These are phyloP conservation scores for Acropternis orthonyx DNA, from an alignment of 2,797 vertebrate genomes.

Conservation along the genomic window DNA sequence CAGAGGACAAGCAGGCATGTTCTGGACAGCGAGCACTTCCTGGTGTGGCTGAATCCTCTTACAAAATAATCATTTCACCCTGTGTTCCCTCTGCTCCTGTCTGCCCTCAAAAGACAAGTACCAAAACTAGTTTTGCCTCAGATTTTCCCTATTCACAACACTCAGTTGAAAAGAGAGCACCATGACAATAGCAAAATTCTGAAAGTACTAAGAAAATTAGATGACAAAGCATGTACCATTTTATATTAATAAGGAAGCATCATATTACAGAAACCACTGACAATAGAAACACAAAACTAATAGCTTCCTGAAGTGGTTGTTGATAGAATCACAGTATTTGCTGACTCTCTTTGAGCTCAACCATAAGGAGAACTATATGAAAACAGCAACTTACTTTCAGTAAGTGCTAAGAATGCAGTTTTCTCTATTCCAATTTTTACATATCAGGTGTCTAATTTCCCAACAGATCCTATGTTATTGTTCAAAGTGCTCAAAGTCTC, in stretches of 20 bases:
- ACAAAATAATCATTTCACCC: conserved; percentile 9
- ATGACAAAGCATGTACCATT: not conserved
- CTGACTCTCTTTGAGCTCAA: not conserved
- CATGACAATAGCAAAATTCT: not conserved
- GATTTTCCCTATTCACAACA: not conserved
- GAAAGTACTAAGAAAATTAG: not conserved
- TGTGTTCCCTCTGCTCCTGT: not conserved
- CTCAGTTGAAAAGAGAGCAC: not conserved
- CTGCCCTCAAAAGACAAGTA: not conserved
- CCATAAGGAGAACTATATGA: not conserved
- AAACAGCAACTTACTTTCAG: not conserved
- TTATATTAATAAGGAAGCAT: not conserved
- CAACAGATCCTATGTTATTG: not conserved
- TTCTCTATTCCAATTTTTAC: not conserved
- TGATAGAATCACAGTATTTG: not conserved
- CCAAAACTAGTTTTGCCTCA: not conserved
- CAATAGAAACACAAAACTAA: not conserved
- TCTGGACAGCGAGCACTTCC: not conserved
- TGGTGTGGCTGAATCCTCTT: not conserved
- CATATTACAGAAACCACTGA: not conserved
- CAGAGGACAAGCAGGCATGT: not conserved
- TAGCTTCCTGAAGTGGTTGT: not conserved
- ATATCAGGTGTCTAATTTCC: not conserved
- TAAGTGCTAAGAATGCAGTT: not conserved
- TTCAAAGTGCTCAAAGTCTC: not conserved